Conservation (phyloP, 1,140 invertebrate species). For the Diorhabda sublineata region DNA sequence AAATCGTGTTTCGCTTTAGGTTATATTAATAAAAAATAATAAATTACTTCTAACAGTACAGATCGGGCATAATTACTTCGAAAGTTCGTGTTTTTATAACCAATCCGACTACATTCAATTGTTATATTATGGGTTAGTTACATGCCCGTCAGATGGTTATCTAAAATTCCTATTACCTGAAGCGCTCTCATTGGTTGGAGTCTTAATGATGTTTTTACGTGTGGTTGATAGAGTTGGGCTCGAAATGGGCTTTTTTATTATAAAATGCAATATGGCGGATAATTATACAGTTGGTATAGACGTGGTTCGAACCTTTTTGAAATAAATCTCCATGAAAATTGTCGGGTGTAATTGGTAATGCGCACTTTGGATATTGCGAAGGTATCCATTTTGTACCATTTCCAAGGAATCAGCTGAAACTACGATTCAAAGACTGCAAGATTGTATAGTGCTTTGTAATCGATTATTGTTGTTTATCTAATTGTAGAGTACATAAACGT, state of each 20-base stretch:
- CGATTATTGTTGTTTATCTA: no score
- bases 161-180: slow-evolving; percentile 43
- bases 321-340: slow-evolving; percentile 25
- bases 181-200: slow-evolving; percentile 43
- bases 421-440: no score
- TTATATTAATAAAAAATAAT: no score
- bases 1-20: no score
- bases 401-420: no score
- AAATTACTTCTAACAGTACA: no score
- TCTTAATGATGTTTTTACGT: slow-evolving; percentile 46
- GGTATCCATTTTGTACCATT: no score
- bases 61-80: no score
- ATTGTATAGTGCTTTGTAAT: no score
- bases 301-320: slow-evolving; percentile 28
- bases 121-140: slow-evolving; percentile 17
- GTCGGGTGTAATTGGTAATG: slow-evolving; percentile 25
- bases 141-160: slow-evolving; percentile 34
- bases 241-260: slow-evolving; percentile 45
- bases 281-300: slow-evolving; percentile 30
- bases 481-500: no score
- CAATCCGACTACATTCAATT: slow-evolving; percentile 7
- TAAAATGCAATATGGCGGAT: slow-evolving; percentile 45
- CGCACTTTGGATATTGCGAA: no score
- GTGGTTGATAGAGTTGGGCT: slow-evolving; percentile 39
- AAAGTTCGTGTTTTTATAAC: no score